Evolutionary conservation across 2,113 vertebrate genomes (phyloP).

Genomic region (Hydropotes inermis): DNA sequence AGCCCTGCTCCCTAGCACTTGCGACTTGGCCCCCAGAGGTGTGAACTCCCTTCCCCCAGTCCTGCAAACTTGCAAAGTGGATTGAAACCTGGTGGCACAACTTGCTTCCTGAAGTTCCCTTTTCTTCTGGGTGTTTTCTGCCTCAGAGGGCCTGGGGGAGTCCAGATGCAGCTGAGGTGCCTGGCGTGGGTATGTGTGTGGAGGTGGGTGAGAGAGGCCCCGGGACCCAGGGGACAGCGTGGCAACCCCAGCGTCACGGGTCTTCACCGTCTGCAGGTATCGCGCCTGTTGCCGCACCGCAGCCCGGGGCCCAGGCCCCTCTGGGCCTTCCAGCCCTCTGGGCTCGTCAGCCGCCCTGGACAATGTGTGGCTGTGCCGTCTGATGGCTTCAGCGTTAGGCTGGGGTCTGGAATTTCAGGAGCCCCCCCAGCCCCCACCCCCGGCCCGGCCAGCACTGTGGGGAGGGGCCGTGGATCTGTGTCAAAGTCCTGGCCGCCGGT

Average conservation of each 20-base stretch:
- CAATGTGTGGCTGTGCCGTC: not conserved
- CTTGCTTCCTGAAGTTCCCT: slow-evolving; percentile 27
- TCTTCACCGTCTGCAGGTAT: accelerated
- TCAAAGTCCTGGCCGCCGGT: not conserved
- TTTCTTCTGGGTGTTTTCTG: slow-evolving; percentile 33
- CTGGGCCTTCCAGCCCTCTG: not conserved
- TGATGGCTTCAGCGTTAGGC: not conserved
- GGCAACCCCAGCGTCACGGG: accelerated
- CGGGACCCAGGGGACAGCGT: not conserved
- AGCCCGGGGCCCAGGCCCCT: not conserved
- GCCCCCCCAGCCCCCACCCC: not conserved
- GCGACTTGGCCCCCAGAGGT: not conserved
- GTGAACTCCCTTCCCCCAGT: not conserved
- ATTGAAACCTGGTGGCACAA: slow-evolving; percentile 14
- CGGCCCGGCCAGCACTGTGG: not conserved
- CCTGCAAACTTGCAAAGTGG: not conserved
- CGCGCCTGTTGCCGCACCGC: accelerated
- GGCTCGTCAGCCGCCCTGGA: not conserved
- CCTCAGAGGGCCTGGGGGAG: not conserved
- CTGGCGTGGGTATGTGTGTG: not conserved
- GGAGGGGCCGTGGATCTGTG: not conserved
- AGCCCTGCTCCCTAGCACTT: not conserved
- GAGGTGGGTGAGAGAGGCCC: too few species aligned
- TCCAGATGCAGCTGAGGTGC: not conserved
- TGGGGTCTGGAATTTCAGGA: not conserved